A percentile compares a stretch with the other conserved stretches of the same genome.
These are phyloP conservation scores for Onthophagus sagittarius DNA, from an alignment of 2,888 invertebrate species.

Conservation along the genomic window DNA sequence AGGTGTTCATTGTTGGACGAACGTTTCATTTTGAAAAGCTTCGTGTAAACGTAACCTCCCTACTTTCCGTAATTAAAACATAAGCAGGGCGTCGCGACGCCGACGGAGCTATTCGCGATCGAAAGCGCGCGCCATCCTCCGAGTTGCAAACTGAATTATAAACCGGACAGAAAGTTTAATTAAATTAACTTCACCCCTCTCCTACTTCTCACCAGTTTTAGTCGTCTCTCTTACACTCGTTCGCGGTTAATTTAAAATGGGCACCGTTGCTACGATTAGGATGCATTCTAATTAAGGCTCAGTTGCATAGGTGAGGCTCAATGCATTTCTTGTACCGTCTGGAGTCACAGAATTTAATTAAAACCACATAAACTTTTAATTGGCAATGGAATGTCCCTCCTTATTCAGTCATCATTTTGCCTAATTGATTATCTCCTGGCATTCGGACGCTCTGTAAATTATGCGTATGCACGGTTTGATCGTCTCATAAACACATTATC, in stretches of 20 bases:
- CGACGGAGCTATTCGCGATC: not conserved
- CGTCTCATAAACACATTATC: not conserved
- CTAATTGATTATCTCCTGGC: not conserved
- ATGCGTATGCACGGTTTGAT: not conserved
- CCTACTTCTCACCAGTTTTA: not conserved
- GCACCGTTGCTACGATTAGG: not conserved
- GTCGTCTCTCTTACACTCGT: not conserved
- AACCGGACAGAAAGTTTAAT: not conserved
- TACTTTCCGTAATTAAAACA: constrained; percentile 2
- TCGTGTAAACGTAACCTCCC: not conserved
- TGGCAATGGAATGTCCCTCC: not conserved
- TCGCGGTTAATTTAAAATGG: not conserved
- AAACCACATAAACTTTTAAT: not conserved
- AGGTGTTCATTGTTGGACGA: not conserved
- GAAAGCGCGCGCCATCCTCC: not conserved
- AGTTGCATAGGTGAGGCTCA: not conserved
- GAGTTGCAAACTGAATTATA: not conserved
- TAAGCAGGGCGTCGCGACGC: not conserved
- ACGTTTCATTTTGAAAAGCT: not conserved
- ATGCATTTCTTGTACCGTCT: not conserved
- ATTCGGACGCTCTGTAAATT: not conserved
- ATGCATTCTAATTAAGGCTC: not conserved
- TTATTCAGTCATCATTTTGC: not conserved
- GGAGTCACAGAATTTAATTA: not conserved
- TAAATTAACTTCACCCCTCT: not conserved